Evolutionary conservation across 2,888 invertebrate species (phyloP).

Genomic region (Linnaemya tessellans): DNA sequence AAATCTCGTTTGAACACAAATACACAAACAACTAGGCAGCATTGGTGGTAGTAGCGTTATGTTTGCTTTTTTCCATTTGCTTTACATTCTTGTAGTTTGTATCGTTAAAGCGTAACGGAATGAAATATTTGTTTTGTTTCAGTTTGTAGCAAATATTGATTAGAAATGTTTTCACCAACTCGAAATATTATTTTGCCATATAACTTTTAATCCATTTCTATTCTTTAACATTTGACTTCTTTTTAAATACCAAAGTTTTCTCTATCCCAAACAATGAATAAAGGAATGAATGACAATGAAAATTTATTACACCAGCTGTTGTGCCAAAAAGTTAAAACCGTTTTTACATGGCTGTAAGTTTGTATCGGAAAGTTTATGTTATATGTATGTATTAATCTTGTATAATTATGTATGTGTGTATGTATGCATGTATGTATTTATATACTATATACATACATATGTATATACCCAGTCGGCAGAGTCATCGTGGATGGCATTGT

Average conservation of each 20-base stretch:
- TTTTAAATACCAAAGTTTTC: background rate
- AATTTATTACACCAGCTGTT: conserved; percentile 65
- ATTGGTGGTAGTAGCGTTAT: conserved; percentile 6
- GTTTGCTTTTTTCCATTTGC: background rate
- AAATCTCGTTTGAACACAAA: conserved; percentile 17
- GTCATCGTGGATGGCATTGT: no score
- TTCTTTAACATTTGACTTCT: conserved; percentile 1
- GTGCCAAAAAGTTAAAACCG: conserved; percentile 43
- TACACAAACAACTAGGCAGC: background rate
- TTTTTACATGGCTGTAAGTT: conserved; percentile 52
- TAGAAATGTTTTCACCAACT: background rate
- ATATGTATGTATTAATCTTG: background rate
- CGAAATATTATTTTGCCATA: no score
- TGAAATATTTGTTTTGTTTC: background rate
- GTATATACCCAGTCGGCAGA: background rate
- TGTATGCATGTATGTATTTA: background rate
- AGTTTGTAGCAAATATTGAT: conserved; percentile 10
- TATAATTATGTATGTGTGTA: background rate
- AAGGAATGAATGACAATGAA: conserved; percentile 37
- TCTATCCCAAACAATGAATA: background rate
- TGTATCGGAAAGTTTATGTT: conserved; percentile 41
- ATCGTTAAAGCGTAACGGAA: background rate
- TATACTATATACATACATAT: background rate
- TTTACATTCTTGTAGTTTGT: conserved; percentile 11
- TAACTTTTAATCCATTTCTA: conserved; percentile 3